phyloP scores from a whole-genome alignment of 2,797 vertebrate genomes.

The Micropoecilia bifurca region DNA sequence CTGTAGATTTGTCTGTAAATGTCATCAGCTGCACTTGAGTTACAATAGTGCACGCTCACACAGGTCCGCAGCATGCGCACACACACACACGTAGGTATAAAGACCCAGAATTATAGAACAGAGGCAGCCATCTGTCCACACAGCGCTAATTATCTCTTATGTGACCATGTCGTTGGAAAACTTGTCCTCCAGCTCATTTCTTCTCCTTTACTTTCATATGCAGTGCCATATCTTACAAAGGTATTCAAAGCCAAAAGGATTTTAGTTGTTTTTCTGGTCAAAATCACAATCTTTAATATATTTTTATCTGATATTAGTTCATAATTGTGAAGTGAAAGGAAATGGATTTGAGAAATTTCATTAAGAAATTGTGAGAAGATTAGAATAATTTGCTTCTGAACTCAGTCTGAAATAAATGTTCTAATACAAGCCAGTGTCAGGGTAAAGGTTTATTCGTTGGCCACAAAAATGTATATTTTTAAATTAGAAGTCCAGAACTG shows the following conservation, averaged over 20 bases:
- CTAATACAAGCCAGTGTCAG: not conserved
- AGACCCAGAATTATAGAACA: constrained; percentile 34
- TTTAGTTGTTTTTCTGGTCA: not conserved
- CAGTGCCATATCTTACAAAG: not conserved
- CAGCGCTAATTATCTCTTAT: constrained; percentile 40
- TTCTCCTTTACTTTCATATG: constrained; percentile 20
- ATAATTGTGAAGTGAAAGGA: not conserved
- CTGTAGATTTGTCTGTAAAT: constrained; percentile 70
- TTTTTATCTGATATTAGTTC: not conserved
- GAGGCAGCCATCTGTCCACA: constrained; percentile 42
- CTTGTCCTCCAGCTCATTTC: constrained; percentile 33
- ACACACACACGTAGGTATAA: constrained; percentile 18
- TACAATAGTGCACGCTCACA: constrained; percentile 46
- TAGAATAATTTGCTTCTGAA: not conserved
- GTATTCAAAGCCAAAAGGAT: not conserved
- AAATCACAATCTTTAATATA: not conserved
- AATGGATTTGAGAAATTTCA: not conserved
- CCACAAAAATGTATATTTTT: not conserved
- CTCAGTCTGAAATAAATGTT: not conserved
- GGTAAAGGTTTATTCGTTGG: not conserved
- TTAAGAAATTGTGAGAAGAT: not conserved
- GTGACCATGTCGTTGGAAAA: constrained; percentile 18
- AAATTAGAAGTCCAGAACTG: not conserved
- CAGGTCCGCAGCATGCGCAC: constrained; percentile 26
- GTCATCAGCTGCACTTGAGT: constrained; percentile 68